phyloP scores from a whole-genome alignment of 2,888 invertebrate genomes.

The Harpalus rufipes region DNA sequence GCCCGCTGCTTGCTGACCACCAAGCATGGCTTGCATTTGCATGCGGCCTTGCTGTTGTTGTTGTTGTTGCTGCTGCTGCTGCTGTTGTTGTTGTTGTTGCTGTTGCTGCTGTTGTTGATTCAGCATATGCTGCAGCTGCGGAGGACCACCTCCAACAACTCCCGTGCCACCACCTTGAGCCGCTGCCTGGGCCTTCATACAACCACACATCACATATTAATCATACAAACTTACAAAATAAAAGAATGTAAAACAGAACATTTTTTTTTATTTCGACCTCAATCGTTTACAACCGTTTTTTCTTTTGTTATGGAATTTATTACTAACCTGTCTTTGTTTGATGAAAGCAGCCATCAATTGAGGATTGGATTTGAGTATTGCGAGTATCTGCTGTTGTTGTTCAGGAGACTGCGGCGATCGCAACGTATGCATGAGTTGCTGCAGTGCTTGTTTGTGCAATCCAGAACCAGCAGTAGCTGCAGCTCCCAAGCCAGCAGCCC shows the following conservation, averaged over 20 bases:
- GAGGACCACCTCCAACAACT: conserved; percentile 74
- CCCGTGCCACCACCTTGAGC: conserved; percentile 72
- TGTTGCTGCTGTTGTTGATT: conserved; percentile 77
- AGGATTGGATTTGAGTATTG: conserved; percentile 95
- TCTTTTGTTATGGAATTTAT: not conserved
- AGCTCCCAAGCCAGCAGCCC: conserved; percentile 69
- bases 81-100: conserved; percentile 78
- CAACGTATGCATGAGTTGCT: conserved; percentile 93
- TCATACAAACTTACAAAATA: conserved; percentile 1
- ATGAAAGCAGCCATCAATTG: conserved; percentile 97
- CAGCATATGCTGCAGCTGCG: conserved; percentile 80
- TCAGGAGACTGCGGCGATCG: conserved; percentile 94
- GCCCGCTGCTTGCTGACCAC: conserved; percentile 69
- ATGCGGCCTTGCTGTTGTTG: conserved; percentile 76
- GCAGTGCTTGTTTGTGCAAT: conserved; percentile 84
- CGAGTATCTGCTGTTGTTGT: conserved; percentile 93
- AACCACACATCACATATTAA: conserved; percentile 24
- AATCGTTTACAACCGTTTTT: not conserved
- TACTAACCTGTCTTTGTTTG: conserved; percentile 87
- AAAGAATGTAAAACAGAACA: not conserved
- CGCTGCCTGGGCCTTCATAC: conserved; percentile 73
- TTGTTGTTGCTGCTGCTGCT: conserved; percentile 78
- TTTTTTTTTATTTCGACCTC: conserved; percentile 12
- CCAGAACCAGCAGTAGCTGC: conserved; percentile 73
- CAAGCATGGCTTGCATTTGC: conserved; percentile 76